Base-by-base conservation (phyloP, 2,888 invertebrate species). In the Pseudolycoriella hygida region DNA sequence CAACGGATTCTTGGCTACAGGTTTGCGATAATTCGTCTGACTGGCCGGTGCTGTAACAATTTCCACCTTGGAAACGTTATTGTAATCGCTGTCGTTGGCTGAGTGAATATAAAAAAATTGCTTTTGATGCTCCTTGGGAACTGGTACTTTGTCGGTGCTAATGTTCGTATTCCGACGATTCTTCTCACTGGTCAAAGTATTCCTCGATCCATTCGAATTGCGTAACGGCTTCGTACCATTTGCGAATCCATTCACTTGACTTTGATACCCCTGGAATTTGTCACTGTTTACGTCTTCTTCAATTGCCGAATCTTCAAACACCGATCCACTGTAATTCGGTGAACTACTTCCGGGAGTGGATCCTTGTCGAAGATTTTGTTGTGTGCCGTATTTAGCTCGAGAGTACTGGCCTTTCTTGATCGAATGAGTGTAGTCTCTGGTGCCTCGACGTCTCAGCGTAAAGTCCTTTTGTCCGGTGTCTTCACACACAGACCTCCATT, bases 221-320 rank as follows among this genome's bases (percentile, higher is more conserved):
- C 19, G 18, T 17, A 14, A 42, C 20, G 25, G 15, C 32, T 34
- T 30, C 25, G 40, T 19, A 17, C 15, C 37, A n/a, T 25, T 42
- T 40, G 30, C 34, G 10, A 17, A 18, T 40, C 56, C 46, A 53
- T 52, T 49, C 60, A 59, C 59, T 52, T 63, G 62, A 19, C 58
- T 50, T 32, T 55, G 60, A 43, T 62, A 58, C 38, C 59, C 61
- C 2, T 62, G 60, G 53, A 62, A 65, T 53, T 66, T 66, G 37
- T 62, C 64, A 34, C 64, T 60, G 48, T 64, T 66, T 38, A 66
- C 63, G 44, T 66, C 66, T 46, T 66, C 66, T 50, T 64, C 66
- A 20, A 66, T 66, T 38, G 66, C 66, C 5, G 66, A 66, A 49
- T 66, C 66, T 14, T 65, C 66, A 43, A 66, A 66, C 50, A 66